These are phyloP conservation scores for Cheilosia urbana DNA, from an alignment of 2,888 invertebrate genomes.

Conservation along the genomic window DNA sequence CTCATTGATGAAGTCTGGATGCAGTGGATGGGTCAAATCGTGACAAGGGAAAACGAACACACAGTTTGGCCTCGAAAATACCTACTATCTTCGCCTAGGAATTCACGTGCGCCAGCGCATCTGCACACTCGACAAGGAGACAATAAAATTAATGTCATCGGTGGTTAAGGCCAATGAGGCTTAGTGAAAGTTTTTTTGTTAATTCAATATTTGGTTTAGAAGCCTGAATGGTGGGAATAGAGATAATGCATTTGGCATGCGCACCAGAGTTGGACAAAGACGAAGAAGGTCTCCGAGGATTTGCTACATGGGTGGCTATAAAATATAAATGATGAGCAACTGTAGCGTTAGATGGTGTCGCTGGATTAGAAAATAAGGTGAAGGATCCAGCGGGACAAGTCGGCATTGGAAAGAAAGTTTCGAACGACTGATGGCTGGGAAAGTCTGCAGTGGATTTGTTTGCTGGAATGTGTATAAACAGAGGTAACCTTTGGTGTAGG, in stretches of 20 bases:
- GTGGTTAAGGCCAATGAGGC: slow-evolving; percentile 8
- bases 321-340: slow-evolving; percentile 43
- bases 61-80: slow-evolving; percentile 37
- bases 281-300: slow-evolving; percentile 9
- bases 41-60: slow-evolving; percentile 67
- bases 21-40: slow-evolving; percentile 52
- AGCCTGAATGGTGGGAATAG: not conserved
- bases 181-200: slow-evolving; percentile 62
- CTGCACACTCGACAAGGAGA: slow-evolving; percentile 23
- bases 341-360: slow-evolving; percentile 25
- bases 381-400: slow-evolving; percentile 30
- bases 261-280: not conserved
- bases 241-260: slow-evolving; percentile 40
- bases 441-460: not conserved
- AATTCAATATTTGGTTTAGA: slow-evolving; percentile 42
- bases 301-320: slow-evolving; percentile 20
- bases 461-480: not conserved
- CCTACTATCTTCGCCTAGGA: slow-evolving; percentile 12
- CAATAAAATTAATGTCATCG: slow-evolving; percentile 57
- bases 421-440: slow-evolving; percentile 29
- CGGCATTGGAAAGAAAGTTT: slow-evolving; percentile 44
- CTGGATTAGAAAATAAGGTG: slow-evolving; percentile 38
- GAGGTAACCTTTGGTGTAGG: not conserved
- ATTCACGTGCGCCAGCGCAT: slow-evolving; percentile 43
- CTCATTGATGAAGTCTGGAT: not conserved